Evolutionary conservation across 1,140 invertebrate species (phyloP), one percentile per base, ranked within the genome.

Genomic region (Cydia pomonella): DNA sequence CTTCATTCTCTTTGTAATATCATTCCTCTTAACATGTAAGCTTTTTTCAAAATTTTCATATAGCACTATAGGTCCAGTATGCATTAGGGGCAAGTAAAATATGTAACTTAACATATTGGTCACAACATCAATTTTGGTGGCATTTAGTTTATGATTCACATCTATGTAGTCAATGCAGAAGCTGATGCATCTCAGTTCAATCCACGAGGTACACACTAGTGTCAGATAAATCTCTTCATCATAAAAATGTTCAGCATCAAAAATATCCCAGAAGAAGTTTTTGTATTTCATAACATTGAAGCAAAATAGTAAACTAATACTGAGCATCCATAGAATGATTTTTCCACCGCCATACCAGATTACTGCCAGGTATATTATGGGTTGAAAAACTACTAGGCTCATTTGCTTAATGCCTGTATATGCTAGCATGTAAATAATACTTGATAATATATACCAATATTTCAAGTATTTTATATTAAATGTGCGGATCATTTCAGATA

Each of bases 1-100:
- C 44, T 83, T 81, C 1, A 95, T 13, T 87, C 93, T 92, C 75
- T 79, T 76, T 25, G 76, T 73, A 5, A 93, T 89, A 82, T 87
- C 91, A 74, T 84, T 81, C 75, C 88, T 90, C 86, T 66, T 85
- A 50, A 23, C 75, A 69, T 72, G 84, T 85, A 82, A 94, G 76
- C 84, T 87, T 73, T 85, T 89, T 77, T 93, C 81, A 93, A 96
- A 97, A 82, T 96, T 94, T 79, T 95, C 93, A 92, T 96, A 98
- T 5, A 95, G 93, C 77, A 98, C 94, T 72, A 98, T 93, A 25
- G 97, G 97, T 63, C 97, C 97, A 77, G 95, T 94, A 80, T 96
- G 96, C 59, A 97, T 94, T 10, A 95, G 93, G 29, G 97, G 97
- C 53, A 98, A 94, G 89, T 98, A 98, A 77, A 98, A 94, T 76